These are phyloP conservation scores for Brachyistius frenatus DNA, from an alignment of 2,113 vertebrate species.

Conservation along the genomic window DNA sequence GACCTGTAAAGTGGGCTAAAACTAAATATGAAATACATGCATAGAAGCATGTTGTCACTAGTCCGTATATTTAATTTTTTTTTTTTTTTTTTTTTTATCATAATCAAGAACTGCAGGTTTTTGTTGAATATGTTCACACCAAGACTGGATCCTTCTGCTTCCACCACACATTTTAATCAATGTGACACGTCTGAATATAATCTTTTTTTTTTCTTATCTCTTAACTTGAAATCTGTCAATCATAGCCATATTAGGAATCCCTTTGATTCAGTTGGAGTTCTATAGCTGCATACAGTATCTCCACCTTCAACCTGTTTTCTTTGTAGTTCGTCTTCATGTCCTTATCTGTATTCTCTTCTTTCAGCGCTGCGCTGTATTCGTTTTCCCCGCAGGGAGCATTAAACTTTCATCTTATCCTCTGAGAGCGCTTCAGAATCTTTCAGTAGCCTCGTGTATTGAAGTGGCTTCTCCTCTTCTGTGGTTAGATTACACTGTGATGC, in stretches of 20 bases:
- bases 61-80: no score
- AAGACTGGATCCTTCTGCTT: neutral
- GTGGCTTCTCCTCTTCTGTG: conserved; percentile 45
- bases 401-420: conserved; percentile 18
- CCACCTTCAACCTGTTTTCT: neutral
- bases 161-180: no score
- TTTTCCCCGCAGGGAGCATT: conserved; percentile 27
- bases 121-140: neutral
- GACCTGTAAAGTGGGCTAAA: no score
- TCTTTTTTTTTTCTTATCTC: no score
- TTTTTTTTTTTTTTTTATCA: no score
- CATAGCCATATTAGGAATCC: neutral
- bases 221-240: no score
- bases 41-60: no score
- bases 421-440: conserved; percentile 29
- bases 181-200: no score
- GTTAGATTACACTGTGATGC: conserved; percentile 86
- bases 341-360: conserved; percentile 14
- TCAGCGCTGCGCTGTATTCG: neutral
- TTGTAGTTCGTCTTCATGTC: no score
- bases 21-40: no score
- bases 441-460: conserved; percentile 41
- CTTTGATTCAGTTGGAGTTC: neutral
- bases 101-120: neutral
- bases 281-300: no score